Evolutionary conservation across 1,140 invertebrate genomes (phyloP), one percentile per base, ranked within the genome.

Genomic region (Drosophila suzukii): DNA sequence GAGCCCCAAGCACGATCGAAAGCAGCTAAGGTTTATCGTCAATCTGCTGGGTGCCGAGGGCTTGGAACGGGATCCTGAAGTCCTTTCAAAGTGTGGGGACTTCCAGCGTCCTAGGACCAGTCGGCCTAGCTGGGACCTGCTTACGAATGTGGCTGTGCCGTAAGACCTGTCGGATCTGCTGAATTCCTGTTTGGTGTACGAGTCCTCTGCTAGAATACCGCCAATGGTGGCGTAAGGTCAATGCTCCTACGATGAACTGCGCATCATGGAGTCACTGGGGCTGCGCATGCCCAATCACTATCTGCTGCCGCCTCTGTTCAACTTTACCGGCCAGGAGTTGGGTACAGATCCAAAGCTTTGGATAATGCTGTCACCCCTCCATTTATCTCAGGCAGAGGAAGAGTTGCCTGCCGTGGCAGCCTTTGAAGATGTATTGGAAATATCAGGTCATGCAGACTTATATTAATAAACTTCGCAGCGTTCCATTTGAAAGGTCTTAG

Each of bases 281-380:
- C 20, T 1, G 0, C n/a, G 0, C 0, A 81, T 85, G 81, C 81
- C 81, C 15, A 86, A 82, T 59, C 75, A 75, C 0, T 6, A 49
- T 6, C 20, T 11, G 0, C 15, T 82, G 24, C 81, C 81, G 5
- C 34, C 59, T 0, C 36, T 85, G 10, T 85, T 85, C 13, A 75
- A 85, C 49, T 85, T 85, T n/a, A 60, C 24, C 49, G 6, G 32
- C 2, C 47, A 56, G 11, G 81, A 84, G 44, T 13, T 84, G 17
- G 46, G 46, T 1, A 6, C 38, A 0, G 55, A 84, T 27, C 47
- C 47, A 1, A 60, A 36, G 2, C 12, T 84, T 4, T 56, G 38
- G 39, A 3, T 77, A 12, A 20, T 70, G 11, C 41, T 84, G 6
- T n/a, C 85, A 4, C 81, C 81, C 0, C 17, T 81, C 1, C 34